Evolutionary conservation across 1,140 invertebrate species (phyloP).

Genomic region (Hesperophylax magnus): DNA sequence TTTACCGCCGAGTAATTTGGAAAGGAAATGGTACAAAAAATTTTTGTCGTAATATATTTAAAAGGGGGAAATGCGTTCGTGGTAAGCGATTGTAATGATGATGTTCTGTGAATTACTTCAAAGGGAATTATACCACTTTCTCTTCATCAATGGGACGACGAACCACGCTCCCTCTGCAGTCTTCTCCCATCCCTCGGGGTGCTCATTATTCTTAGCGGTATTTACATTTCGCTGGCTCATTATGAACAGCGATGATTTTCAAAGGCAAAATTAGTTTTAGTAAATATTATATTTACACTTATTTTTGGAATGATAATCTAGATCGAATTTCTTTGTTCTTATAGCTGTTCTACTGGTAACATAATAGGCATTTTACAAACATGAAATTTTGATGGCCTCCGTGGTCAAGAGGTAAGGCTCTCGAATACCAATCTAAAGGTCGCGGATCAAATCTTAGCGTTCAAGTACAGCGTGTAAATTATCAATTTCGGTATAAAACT

Average conservation of each 20-base stretch:
- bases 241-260: slow-evolving; percentile 4
- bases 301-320: no score
- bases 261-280: neutral
- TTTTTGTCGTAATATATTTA: slow-evolving; percentile 19
- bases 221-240: slow-evolving; percentile 25
- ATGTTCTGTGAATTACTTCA: slow-evolving; percentile 33
- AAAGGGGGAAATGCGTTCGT: slow-evolving; percentile 5
- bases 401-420: no score
- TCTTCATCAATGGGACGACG: slow-evolving; percentile 5
- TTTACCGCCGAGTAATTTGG: slow-evolving; percentile 9
- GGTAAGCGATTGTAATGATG: slow-evolving; percentile 33
- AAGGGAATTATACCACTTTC: slow-evolving; percentile 17
- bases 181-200: neutral
- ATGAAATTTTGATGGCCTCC: no score
- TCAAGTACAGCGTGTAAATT: no score
- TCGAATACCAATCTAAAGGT: no score
- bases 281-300: no score
- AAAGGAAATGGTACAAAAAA: slow-evolving; percentile 20
- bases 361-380: no score
- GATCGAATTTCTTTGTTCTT: no score
- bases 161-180: no score
- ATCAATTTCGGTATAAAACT: no score
- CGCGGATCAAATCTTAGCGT: no score
- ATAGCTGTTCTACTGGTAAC: no score
- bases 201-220: slow-evolving; percentile 17